Conservation (phyloP, 2,113 vertebrate species). For the Hippoglossus stenolepis region DNA sequence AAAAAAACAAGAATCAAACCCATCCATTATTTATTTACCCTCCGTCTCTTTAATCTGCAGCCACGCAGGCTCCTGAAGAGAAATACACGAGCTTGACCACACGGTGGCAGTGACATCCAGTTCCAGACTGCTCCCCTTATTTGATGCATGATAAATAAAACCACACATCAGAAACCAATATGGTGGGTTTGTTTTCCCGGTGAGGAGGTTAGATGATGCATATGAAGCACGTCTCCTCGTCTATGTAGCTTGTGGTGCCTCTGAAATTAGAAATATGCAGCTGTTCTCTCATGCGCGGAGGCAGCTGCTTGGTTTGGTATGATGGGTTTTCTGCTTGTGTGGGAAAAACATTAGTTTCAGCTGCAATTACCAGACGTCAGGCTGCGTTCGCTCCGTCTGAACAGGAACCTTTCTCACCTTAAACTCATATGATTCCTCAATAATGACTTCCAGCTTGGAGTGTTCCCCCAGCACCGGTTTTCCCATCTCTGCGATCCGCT, state of each 20-base stretch:
- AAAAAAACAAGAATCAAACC: slow-evolving; percentile 3
- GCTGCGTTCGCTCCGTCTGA: slow-evolving; percentile 9
- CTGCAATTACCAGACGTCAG: not conserved
- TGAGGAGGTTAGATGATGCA: slow-evolving; percentile 6
- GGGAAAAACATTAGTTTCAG: not conserved
- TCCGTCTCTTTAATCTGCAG: not conserved
- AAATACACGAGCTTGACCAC: slow-evolving; percentile 49
- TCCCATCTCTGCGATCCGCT: slow-evolving; percentile 97
- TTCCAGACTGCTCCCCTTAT: not conserved
- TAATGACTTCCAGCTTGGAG: slow-evolving; percentile 96
- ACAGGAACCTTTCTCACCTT: slow-evolving; percentile 85
- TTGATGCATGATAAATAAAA: slow-evolving; percentile 20
- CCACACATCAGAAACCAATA: slow-evolving; percentile 47
- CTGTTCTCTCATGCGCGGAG: not conserved
- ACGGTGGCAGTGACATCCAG: slow-evolving; percentile 65
- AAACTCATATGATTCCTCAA: slow-evolving; percentile 99
- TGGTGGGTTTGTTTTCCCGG: slow-evolving; percentile 7
- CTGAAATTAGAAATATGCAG: slow-evolving; percentile 14
- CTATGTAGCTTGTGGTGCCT: not conserved
- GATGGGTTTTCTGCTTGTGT: not conserved
- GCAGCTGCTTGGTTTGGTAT: too few species aligned
- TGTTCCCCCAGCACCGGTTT: slow-evolving; percentile 94
- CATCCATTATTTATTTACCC: not conserved
- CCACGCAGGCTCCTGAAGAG: not conserved
- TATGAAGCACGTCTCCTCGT: slow-evolving; percentile 6